Evolutionary conservation across 1,140 invertebrate species (phyloP).

Genomic region (Nephotettix cincticeps): DNA sequence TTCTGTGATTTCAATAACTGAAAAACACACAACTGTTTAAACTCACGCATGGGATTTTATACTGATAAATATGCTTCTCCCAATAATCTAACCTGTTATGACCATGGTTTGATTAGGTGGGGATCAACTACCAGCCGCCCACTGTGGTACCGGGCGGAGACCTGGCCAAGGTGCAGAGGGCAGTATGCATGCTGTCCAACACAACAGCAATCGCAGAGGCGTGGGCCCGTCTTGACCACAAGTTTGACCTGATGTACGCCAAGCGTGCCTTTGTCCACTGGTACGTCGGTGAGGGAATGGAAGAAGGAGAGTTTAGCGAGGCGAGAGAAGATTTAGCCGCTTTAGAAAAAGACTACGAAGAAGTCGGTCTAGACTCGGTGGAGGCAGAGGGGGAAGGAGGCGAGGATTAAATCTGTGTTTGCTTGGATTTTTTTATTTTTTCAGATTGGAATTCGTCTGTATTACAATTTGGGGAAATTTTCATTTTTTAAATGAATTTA

Average conservation of each 20-base stretch:
- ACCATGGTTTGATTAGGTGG: too few species aligned
- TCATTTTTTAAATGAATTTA: too few species aligned
- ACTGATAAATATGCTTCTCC: too few species aligned
- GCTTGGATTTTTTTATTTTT: too few species aligned
- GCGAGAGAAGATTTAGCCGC: slow-evolving; percentile 75
- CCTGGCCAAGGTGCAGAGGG: slow-evolving; percentile 77
- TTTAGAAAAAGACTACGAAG: slow-evolving; percentile 67
- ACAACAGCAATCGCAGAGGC: slow-evolving; percentile 65
- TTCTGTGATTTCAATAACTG: too few species aligned
- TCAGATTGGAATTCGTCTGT: too few species aligned
- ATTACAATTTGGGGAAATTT: too few species aligned
- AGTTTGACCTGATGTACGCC: slow-evolving; percentile 80
- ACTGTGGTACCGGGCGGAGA: slow-evolving; percentile 78
- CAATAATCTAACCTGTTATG: too few species aligned
- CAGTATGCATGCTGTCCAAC: slow-evolving; percentile 73
- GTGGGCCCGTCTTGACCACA: slow-evolving; percentile 72
- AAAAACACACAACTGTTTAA: too few species aligned
- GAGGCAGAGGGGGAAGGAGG: slow-evolving; percentile 70
- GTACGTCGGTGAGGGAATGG: slow-evolving; percentile 75
- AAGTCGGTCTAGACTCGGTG: slow-evolving; percentile 58
- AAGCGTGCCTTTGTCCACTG: slow-evolving; percentile 79
- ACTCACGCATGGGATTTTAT: too few species aligned
- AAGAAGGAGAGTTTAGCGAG: slow-evolving; percentile 74
- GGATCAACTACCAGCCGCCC: slow-evolving; percentile 80
- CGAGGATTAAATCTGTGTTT: slow-evolving; percentile 58